Percentiles rank a stretch among this genome's conserved stretches.
Conservation (phyloP, 2,888 invertebrate species). For the Apotomis capreana region DNA sequence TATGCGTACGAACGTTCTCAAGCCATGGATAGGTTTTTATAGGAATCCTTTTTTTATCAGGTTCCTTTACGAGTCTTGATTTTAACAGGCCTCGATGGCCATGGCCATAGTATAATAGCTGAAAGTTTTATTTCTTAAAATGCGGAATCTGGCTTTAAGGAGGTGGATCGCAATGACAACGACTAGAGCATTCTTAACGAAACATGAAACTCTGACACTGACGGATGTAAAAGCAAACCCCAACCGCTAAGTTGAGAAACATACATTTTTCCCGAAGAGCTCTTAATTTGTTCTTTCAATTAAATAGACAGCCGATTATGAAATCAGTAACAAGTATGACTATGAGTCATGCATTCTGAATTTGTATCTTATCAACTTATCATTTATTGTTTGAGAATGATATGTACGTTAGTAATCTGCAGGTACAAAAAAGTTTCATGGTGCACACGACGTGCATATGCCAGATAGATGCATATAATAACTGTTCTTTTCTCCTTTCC, state of each 20-base stretch:
- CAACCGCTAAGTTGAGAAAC: too few relatives aligned
- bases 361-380: slow-evolving; percentile 14
- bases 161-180: too few relatives aligned
- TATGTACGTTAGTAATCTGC: neutral
- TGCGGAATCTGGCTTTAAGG: too few relatives aligned
- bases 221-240: too few relatives aligned
- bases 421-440: neutral
- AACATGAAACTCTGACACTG: too few relatives aligned
- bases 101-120: too few relatives aligned
- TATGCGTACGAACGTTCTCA: slow-evolving; percentile 7
- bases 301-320: neutral
- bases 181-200: too few relatives aligned
- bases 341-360: too few relatives aligned
- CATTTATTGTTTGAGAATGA: slow-evolving; percentile 8
- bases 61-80: neutral
- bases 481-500: slow-evolving; percentile 45
- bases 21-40: neutral
- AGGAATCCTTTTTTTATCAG: neutral
- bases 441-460: neutral
- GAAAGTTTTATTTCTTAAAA: too few relatives aligned
- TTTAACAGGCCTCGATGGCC: neutral
- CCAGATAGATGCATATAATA: neutral
- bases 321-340: slow-evolving; percentile 1
- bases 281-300: neutral
- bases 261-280: too few relatives aligned